phyloP scores from a whole-genome alignment of 1,140 invertebrate genomes.

The Diachasmimorpha longicaudata region DNA sequence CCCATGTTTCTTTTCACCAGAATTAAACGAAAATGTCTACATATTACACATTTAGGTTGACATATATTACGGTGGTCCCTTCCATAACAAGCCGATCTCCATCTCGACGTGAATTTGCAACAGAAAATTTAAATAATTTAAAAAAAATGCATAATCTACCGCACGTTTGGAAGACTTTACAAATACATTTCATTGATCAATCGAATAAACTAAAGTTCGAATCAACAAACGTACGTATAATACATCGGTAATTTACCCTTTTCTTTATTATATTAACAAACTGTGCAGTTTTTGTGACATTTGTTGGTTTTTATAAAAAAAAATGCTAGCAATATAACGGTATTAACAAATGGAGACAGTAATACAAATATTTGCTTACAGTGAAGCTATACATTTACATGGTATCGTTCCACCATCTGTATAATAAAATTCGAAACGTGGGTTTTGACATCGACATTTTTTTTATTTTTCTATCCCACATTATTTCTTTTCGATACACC shows the following conservation, averaged over 20 bases:
- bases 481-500: not conserved
- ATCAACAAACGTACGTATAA: conserved; percentile 17
- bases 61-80: conserved; percentile 41
- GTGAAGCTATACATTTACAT: not conserved
- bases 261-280: conserved; percentile 15
- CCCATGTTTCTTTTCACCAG: too few species aligned
- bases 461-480: not conserved
- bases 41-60: not conserved
- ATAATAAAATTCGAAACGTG: conserved; percentile 14
- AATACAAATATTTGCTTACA: conserved; percentile 17
- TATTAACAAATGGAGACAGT: conserved; percentile 3
- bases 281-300: conserved; percentile 6
- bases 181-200: too few species aligned
- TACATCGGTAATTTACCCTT: conserved; percentile 2
- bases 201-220: not conserved
- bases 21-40: too few species aligned
- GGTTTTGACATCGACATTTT: not conserved
- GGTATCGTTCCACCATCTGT: not conserved
- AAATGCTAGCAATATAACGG: not conserved
- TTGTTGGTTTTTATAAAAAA: not conserved
- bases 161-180: too few species aligned
- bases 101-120: not conserved
- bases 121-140: too few species aligned
- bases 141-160: too few species aligned
- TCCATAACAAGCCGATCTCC: conserved; percentile 36